phyloP scores from a whole-genome alignment of 2,888 invertebrate species.

The Amphimallon solstitiale region DNA sequence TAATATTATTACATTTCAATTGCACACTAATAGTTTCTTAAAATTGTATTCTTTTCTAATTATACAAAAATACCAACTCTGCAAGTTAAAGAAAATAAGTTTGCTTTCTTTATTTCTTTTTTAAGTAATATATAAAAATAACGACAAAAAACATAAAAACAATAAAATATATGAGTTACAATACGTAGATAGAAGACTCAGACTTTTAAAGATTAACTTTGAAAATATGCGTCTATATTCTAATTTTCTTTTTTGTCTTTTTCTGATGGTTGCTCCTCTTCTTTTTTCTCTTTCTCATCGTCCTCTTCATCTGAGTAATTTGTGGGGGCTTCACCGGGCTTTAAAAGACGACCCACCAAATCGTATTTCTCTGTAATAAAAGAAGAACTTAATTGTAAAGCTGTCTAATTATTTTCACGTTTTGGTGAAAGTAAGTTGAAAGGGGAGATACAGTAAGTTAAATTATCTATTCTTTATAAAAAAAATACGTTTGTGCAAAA shows the following conservation, averaged over 20 bases:
- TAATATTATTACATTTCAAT: slow-evolving; percentile 28
- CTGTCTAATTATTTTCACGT: too few relatives aligned
- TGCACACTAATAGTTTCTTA: slow-evolving; percentile 32
- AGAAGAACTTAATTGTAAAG: neutral
- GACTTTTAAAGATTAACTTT: slow-evolving; percentile 35
- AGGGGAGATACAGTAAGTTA: too few relatives aligned
- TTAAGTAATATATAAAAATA: slow-evolving; percentile 41
- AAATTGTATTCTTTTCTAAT: slow-evolving; percentile 25
- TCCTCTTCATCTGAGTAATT: slow-evolving; percentile 93
- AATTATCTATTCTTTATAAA: too few relatives aligned
- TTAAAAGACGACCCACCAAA: slow-evolving; percentile 87
- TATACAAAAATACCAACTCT: slow-evolving; percentile 37
- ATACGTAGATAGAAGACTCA: slow-evolving; percentile 36
- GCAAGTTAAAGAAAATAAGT: slow-evolving; percentile 21
- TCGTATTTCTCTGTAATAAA: slow-evolving; percentile 86
- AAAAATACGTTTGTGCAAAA: too few relatives aligned
- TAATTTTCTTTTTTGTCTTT: slow-evolving; percentile 59
- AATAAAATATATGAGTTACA: slow-evolving; percentile 37
- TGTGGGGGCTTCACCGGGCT: slow-evolving; percentile 89
- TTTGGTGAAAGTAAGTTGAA: too few relatives aligned
- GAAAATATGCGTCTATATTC: slow-evolving; percentile 8
- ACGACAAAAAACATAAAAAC: slow-evolving; percentile 36
- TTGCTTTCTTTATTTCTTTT: slow-evolving; percentile 33
- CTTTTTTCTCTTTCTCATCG: slow-evolving; percentile 64
- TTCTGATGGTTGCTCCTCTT: slow-evolving; percentile 48